A percentile compares a stretch with the other conserved stretches of the same genome.
phyloP scores from a whole-genome alignment of 2,113 vertebrate species.

The Rhineura floridana region DNA sequence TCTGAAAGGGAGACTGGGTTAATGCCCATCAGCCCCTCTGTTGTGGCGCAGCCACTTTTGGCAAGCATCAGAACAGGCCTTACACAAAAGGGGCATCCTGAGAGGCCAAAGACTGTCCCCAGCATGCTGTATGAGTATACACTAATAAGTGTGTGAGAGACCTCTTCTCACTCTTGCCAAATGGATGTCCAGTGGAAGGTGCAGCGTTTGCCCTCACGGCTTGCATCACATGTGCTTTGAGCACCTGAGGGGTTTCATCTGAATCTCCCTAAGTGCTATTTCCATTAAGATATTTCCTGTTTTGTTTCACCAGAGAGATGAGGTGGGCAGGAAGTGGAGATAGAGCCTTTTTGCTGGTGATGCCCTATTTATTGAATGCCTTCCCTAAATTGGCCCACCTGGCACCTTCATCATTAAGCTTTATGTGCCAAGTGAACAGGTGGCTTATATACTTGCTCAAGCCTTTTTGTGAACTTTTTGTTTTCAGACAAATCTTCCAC shows the following conservation, averaged over 20 bases:
- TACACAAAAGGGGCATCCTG: too few species aligned
- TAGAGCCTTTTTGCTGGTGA: not conserved
- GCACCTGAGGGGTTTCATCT: not conserved
- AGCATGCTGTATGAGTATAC: too few species aligned
- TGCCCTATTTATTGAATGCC: not conserved
- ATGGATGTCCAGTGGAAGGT: not conserved
- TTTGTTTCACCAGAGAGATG: not conserved
- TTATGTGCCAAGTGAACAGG: not conserved
- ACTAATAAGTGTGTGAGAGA: not conserved
- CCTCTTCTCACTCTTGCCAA: not conserved
- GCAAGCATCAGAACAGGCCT: too few species aligned
- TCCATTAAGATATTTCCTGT: not conserved
- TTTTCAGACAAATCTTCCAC: not conserved
- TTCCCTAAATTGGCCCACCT: too few species aligned
- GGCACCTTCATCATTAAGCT: not conserved
- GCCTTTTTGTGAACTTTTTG: not conserved
- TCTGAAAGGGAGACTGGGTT: too few species aligned
- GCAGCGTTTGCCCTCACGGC: not conserved
- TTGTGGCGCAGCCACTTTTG: too few species aligned
- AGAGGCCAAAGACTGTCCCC: too few species aligned
- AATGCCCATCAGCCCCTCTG: too few species aligned
- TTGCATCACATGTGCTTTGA: not conserved
- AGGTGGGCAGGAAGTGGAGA: not conserved
- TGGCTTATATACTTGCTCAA: not conserved
- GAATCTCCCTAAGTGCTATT: too few species aligned